Percentiles rank a stretch among this genome's conserved stretches.
Conservation (phyloP, 2,888 invertebrate species). For the Augiades crinisus region DNA sequence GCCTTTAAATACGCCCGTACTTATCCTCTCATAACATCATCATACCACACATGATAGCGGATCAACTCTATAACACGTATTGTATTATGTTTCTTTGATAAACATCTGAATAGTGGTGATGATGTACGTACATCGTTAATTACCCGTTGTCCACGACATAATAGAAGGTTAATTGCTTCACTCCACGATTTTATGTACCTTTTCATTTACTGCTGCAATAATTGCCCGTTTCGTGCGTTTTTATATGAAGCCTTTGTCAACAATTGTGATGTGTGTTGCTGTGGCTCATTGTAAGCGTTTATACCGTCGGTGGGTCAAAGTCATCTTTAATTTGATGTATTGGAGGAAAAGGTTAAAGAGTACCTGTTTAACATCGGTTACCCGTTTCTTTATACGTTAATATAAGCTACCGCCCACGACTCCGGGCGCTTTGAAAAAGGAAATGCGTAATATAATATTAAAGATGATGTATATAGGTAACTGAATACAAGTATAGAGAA, state of each 20-base stretch:
- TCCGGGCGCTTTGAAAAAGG: no score
- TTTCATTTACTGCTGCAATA: not conserved
- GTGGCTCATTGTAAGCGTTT: conserved; percentile 5
- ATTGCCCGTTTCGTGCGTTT: not conserved
- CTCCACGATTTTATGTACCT: conserved; percentile 11
- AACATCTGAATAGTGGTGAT: conserved; percentile 8
- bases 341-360: not conserved
- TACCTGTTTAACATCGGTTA: no score
- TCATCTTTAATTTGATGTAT: not conserved
- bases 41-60: not conserved
- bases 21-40: not conserved
- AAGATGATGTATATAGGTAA: no score
- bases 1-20: no score
- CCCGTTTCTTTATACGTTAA: no score
- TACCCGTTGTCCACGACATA: conserved; percentile 12
- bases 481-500: no score
- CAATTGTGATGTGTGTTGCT: conserved; percentile 7
- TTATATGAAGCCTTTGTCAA: conserved; percentile 4
- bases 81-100: conserved; percentile 17
- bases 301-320: conserved; percentile 11
- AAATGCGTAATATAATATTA: no score
- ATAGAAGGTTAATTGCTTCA: conserved; percentile 14
- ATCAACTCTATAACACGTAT: not conserved
- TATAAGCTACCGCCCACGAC: no score
- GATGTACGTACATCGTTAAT: conserved; percentile 16